Base-by-base conservation (phyloP, 2,888 invertebrate species). In the Heliconius ismenius region DNA sequence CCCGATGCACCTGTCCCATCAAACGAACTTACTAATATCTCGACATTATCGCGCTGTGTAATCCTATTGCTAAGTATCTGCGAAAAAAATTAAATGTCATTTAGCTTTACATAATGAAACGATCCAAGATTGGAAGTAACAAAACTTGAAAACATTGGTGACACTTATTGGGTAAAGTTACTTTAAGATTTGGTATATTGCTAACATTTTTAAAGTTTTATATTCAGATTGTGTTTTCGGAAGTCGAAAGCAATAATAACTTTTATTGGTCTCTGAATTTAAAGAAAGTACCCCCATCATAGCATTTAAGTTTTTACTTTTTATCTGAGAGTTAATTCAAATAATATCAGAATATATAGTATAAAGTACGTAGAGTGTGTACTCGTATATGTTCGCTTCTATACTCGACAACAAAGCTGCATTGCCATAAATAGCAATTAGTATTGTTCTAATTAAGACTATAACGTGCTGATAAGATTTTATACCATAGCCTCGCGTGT, bases 381-480 rank as follows among this genome's bases (percentile, higher is more conserved):
- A 74, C 78, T 74, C 73, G 79, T n/a, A n/a, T n/a, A n/a, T n/a
- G n/a, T 83, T 28, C 77, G 82, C 85, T 83, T 81, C 82, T 84
- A 83, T 84, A 85, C 83, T 81, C 82, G 82, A 83, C 84, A 86
- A 85, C 84, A 85, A 83, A 83, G 82, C 79, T 84, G 84, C 84
- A 84, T 83, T 81, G 84, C 84, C 83, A 88, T 90, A 90, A 91
- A 90, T 84, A 86, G 87, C 88, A 89, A 90, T 90, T 89, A 90
- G 86, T 85, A 84, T 83, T 84, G 82, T 81, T 84, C 86, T 92
- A 91, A 92, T 92, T 91, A 91, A 89, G 86, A 85, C 83, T 86
- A 86, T 87, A 88, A 87, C 85, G 86, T 84, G 85, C 83, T 87
- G 92, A 92, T 92, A 92, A 90, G 88, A 87, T 90, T 91, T 90